Evolutionary conservation across 2,888 invertebrate genomes (phyloP).

Genomic region (Platycheirus albimanus): DNA sequence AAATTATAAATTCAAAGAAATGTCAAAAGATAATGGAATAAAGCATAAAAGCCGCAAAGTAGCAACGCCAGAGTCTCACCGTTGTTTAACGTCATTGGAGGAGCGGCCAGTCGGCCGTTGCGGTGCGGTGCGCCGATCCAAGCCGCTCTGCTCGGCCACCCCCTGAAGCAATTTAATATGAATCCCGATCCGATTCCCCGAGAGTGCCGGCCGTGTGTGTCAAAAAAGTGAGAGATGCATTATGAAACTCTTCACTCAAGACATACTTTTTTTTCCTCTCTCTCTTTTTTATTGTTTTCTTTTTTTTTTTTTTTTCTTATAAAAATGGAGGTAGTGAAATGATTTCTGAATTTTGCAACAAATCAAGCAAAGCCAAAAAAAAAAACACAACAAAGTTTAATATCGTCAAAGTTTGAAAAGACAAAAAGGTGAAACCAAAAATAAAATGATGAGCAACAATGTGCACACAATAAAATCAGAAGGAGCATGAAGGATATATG

Average conservation of each 20-base stretch:
- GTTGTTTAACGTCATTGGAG: no score
- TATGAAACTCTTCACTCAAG: slow-evolving; percentile 40
- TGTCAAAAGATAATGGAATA: slow-evolving; percentile 74
- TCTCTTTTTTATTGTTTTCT: not conserved
- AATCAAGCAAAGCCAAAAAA: slow-evolving; percentile 32
- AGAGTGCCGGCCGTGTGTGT: no score
- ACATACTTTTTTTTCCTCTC: not conserved
- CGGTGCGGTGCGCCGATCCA: no score
- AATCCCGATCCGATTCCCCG: not conserved
- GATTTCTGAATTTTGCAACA: slow-evolving; percentile 54
- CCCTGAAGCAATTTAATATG: slow-evolving; percentile 55
- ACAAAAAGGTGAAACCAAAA: slow-evolving; percentile 64
- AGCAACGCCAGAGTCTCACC: slow-evolving; percentile 49
- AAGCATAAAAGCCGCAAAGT: slow-evolving; percentile 74
- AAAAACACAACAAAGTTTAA: slow-evolving; percentile 10
- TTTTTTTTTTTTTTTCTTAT: not conserved
- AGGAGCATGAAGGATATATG: slow-evolving; percentile 58
- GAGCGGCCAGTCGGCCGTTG: no score
- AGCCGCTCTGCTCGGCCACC: slow-evolving; percentile 51
- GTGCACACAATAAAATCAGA: slow-evolving; percentile 43
- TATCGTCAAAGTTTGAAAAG: slow-evolving; percentile 32
- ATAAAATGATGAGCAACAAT: slow-evolving; percentile 64
- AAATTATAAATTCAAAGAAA: slow-evolving; percentile 74
- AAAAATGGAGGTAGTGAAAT: slow-evolving; percentile 42
- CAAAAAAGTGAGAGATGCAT: slow-evolving; percentile 39